Base-by-base conservation (phyloP, 2,113 vertebrate species). In the Bubo bubo region DNA sequence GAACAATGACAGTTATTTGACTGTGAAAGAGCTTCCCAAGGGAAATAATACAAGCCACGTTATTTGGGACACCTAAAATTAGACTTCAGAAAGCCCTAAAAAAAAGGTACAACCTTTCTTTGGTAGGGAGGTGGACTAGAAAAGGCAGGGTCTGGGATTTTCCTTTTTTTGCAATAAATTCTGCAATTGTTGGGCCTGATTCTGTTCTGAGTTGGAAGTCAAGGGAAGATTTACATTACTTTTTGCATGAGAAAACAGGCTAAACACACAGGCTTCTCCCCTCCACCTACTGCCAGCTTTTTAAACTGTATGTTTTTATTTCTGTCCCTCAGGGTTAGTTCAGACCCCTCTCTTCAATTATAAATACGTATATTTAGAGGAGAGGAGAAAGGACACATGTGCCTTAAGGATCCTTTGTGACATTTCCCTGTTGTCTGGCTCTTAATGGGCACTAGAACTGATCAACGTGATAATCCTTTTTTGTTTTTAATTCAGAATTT, bases 51-150 rank as follows among this genome's bases (percentile, higher is more conserved):
- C 58, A 96, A 96, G 79, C 23, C 71, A 88, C 30, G 11, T 93
- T 96, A 96, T 97, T 91, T 94, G 89, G 97, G 94, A 90, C 97
- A 93, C 37, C 93, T 97, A 97, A 96, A 96, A 96, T 96, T 96
- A 96, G 93, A 80, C 30, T 85, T 66, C 50, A 93, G 67, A 91
- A 88, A 73, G 81, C 66, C 63, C 77, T 87, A 76, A 93, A 96
- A 96, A 68, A 86, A 76, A 32, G 43, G 58, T 30, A 39, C 91
- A 95, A 91, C 89, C 94, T 91, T 91, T 80, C 37, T 96, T 91
- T 86, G 45, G 23, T 41, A 20, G 71, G 23, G 66, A 93, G 28
- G 8, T 88, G 80, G 63, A 91, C 84, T 97, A 93, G 87, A 95
- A 97, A 95, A 93, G 14, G 17, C 60, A 89, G 13, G 4, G 6